Conservation (phyloP, 2,113 vertebrate species). For the Engystomops pustulosus region DNA sequence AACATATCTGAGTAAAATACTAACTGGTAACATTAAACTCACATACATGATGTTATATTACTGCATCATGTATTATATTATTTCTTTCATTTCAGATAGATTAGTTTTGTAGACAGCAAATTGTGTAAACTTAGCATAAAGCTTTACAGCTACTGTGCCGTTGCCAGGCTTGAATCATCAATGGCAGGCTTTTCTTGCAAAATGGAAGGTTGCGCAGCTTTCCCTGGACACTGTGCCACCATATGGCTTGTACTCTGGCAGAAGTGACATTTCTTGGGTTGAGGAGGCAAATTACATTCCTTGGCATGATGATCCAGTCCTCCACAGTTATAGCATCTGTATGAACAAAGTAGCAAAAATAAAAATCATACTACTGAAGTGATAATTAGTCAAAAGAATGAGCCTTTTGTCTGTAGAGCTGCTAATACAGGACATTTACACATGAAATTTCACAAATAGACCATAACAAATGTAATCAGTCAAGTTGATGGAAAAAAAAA, state of each 20-base stretch:
- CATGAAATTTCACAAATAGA: too few species aligned
- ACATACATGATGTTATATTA: too few species aligned
- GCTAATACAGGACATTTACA: too few species aligned
- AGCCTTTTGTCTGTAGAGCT: too few species aligned
- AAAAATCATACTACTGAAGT: too few species aligned
- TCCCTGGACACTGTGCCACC: conserved; percentile 92
- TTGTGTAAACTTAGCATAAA: not conserved
- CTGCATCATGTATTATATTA: not conserved
- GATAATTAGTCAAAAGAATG: too few species aligned
- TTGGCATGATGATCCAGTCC: conserved; percentile 98
- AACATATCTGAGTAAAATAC: not conserved
- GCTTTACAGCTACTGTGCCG: conserved; percentile 74
- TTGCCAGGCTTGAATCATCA: conserved; percentile 80
- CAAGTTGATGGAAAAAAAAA: too few species aligned
- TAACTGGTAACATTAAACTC: not conserved
- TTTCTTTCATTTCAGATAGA: not conserved
- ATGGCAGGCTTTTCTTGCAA: conserved; percentile 86
- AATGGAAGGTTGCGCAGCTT: conserved; percentile 84
- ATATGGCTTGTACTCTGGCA: conserved; percentile 97
- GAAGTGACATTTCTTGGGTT: conserved; percentile 99
- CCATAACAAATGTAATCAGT: too few species aligned
- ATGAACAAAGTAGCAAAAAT: not conserved
- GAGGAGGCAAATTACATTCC: conserved; percentile 96
- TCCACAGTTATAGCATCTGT: conserved; percentile 97
- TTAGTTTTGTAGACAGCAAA: not conserved